Evolutionary conservation across 1,140 invertebrate species (phyloP).

Genomic region (Oncopodura yosiiana): DNA sequence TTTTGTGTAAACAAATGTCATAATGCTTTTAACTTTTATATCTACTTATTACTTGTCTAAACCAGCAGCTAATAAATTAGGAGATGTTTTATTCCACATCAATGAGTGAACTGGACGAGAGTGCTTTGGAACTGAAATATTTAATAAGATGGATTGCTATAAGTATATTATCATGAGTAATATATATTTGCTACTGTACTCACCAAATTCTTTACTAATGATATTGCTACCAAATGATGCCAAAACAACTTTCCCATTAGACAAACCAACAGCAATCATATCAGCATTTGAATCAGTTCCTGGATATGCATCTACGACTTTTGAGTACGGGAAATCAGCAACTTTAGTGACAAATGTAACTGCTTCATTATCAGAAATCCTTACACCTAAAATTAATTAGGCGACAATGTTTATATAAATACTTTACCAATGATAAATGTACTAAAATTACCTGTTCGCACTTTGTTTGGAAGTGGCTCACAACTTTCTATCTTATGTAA

Average conservation of each 20-base stretch:
- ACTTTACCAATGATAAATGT: constrained; percentile 10
- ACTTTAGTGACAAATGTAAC: constrained; percentile 58
- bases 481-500: constrained; percentile 59
- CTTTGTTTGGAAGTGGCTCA: constrained; percentile 23
- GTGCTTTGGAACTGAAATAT: constrained; percentile 58
- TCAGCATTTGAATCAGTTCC: constrained; percentile 55
- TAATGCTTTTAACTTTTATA: too few species aligned
- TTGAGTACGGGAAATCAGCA: constrained; percentile 55
- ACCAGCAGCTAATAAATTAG: constrained; percentile 69
- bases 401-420: constrained; percentile 21
- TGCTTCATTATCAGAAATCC: constrained; percentile 54
- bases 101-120: constrained; percentile 75
- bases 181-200: constrained; percentile 33
- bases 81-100: constrained; percentile 77
- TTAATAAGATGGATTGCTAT: not conserved
- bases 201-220: constrained; percentile 67
- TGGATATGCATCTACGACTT: constrained; percentile 69
- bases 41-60: too few species aligned
- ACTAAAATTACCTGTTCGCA: constrained; percentile 25
- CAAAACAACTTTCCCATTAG: constrained; percentile 72
- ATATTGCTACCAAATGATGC: constrained; percentile 66
- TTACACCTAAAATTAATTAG: constrained; percentile 47
- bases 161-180: constrained; percentile 6
- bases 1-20: too few species aligned
- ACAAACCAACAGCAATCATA: constrained; percentile 70